Evolutionary conservation across 2,888 invertebrate genomes (phyloP), one percentile per base, ranked within the genome.

Genomic region (Dasysyrphus albostriatus): DNA sequence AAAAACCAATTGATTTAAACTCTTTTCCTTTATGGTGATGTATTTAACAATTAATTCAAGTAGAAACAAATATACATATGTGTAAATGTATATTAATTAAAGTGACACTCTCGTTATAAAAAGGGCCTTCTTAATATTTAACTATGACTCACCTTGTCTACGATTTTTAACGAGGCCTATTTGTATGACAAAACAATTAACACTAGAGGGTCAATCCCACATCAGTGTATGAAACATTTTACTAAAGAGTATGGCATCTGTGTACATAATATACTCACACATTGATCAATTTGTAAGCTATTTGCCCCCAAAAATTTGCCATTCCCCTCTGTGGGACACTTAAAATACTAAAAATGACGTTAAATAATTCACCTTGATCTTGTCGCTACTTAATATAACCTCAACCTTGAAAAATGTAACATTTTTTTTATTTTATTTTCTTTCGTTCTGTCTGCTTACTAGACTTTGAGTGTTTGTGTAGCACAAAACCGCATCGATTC

Each of bases 301-400:
- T 29, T 37, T 56, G 51, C 61, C 56, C 54, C 56, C 63, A 65
- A 39, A n/a, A 80, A 74, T 42, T 12, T 24, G 54, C 16, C 49
- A 79, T 73, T 58, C 56, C 44, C 32, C 39, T 74, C 39, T 54
- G 34, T 59, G 10, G 3, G 58, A 49, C 19, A 49, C n/a, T 16
- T 47, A 16, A 47, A 47, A 54, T 51, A 44, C 39, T 61, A 10
- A n/a, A 39, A 32, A 61, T 61, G 58, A 65, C 83, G 69, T 75
- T 39, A 37, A 49, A 69, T 74, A n/a, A 69, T 69, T 85, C 42
- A 77, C 85, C 85, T 85, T 85, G 85, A 85, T 85, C 85, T 85
- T 85, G 85, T 85, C 82, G 76, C 85, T 82, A 77, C 77, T 82
- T 77, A 76, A 85, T 82, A 74, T 82, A 85, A 85, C 85, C 85